These are phyloP conservation scores for Eilema sororculum DNA, from an alignment of 2,888 invertebrate genomes.

Conservation along the genomic window DNA sequence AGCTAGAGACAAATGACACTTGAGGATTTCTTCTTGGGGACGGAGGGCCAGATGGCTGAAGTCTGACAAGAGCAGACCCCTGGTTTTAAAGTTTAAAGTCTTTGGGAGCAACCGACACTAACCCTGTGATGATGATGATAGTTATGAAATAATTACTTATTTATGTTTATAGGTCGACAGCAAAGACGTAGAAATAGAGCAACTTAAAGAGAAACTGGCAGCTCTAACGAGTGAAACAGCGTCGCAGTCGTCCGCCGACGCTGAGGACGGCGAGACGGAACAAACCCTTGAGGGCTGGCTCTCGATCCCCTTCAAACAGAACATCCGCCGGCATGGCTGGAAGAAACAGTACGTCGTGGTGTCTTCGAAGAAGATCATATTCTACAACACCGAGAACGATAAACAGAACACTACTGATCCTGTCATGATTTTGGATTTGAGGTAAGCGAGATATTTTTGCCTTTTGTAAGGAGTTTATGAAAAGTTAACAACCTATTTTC, in stretches of 20 bases:
- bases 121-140: no score
- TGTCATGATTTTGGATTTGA: constrained; percentile 97
- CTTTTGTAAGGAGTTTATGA: no score
- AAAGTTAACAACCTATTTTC: no score
- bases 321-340: constrained; percentile 98
- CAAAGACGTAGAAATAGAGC: constrained; percentile 98
- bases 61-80: no score
- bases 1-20: no score
- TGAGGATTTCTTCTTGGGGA: no score
- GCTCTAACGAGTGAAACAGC: constrained; percentile 94
- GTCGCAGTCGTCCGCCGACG: constrained; percentile 96
- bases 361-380: constrained; percentile 98
- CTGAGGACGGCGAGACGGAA: constrained; percentile 93
- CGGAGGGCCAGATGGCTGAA: no score
- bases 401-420: constrained; percentile 98
- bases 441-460: constrained; percentile 85
- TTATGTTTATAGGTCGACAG: constrained; percentile 90
- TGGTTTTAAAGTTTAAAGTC: no score
- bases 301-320: constrained; percentile 97
- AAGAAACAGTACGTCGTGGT: constrained; percentile 98
- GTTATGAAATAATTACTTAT: background rate
- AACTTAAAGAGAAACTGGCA: constrained; percentile 94
- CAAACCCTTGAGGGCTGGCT: constrained; percentile 98
- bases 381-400: constrained; percentile 97
- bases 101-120: no score